Evolutionary conservation across 2,888 invertebrate genomes (phyloP), one percentile per base, ranked within the genome.

Genomic region (Caenorhabditis macrosperma): DNA sequence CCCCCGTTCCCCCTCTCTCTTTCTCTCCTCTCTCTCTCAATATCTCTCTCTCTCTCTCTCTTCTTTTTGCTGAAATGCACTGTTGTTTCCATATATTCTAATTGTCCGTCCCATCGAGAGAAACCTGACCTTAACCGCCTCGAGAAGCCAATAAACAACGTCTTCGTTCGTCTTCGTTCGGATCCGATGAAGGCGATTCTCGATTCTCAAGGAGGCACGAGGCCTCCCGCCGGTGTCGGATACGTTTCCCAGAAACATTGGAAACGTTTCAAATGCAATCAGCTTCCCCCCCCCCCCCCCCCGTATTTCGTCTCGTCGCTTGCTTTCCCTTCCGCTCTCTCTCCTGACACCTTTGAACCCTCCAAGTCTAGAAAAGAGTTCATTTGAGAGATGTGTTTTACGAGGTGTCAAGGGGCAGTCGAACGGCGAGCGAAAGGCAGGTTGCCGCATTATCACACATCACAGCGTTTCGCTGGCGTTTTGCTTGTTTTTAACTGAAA

Each of bases 181-280:
- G n/a, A 38, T 57, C 57, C 57, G 35, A 55, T 55, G 35, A 20
- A 17, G 2, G 17, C 28, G 30, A n/a, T 3, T 4, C 54, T 30
- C 22, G 2, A 55, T 28, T 52, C 52, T 28, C n/a, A n/a, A n/a
- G n/a, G n/a, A n/a, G n/a, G n/a, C n/a, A n/a, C n/a, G n/a, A n/a
- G n/a, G n/a, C n/a, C n/a, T n/a, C n/a, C n/a, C n/a, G n/a, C n/a
- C n/a, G n/a, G n/a, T n/a, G n/a, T n/a, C n/a, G n/a, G 15, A 17
- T 1, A 22, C 57, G 9, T 38, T 57, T 57, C 57, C 38, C 24
- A 15, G 57, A 57, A 57, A 57, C 57, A 17, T 50, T 26, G 46
- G 20, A 17, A 17, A 6, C 46, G n/a, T 15, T 15, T 20, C 28
- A 57, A 57, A 57, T 57, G 38, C 57, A 57, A 57, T 57, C 57